Evolutionary conservation across 2,888 invertebrate genomes (phyloP), one percentile per base, ranked within the genome.

Genomic region (Drosophila heteroneura): DNA sequence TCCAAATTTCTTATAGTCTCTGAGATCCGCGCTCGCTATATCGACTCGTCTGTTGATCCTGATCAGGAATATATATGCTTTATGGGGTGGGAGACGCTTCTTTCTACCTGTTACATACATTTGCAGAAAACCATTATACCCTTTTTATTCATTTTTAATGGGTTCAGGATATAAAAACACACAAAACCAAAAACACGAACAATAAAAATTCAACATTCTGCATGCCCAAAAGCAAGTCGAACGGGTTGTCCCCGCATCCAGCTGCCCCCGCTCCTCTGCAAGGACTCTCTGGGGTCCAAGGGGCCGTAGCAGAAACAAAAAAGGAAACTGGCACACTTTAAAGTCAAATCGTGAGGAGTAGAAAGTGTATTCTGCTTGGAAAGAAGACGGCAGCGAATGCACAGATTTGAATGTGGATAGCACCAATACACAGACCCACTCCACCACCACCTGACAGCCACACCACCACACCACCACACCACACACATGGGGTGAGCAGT

Each of bases 151-250:
- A 16, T 35, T 35, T 35, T 35, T 5, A 16, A 16, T 35, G 35
- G 14, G 16, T 35, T 35, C 16, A 35, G 35, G 35, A 16, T 16
- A 35, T 35, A 35, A 26, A 56, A 19, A 26, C 16, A 16, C 9
- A 26, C 35, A 26, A 33, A 53, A 33, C 53, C 65, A 69, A 71
- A 51, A 70, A 88, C 87, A 88, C 85, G 77, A 87, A 87, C 89
- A 89, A 89, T 89, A 86, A 89, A 90, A 89, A 90, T 89, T 90
- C 71, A 76, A 90, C 84, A 88, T 81, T 86, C 76, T 72, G 74
- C 70, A 69, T 70, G 71, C 72, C 76, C 66, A 73, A 70, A 71
- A 39, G 72, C 60, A 65, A 56, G 71, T 69, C 79, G 70, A 81
- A 73, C 79, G 76, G 70, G 67, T 70, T 68, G 62, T 39, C 57